phyloP scores from a whole-genome alignment of 64 coral and sea anemone genomes.

The Montipora cactus region DNA sequence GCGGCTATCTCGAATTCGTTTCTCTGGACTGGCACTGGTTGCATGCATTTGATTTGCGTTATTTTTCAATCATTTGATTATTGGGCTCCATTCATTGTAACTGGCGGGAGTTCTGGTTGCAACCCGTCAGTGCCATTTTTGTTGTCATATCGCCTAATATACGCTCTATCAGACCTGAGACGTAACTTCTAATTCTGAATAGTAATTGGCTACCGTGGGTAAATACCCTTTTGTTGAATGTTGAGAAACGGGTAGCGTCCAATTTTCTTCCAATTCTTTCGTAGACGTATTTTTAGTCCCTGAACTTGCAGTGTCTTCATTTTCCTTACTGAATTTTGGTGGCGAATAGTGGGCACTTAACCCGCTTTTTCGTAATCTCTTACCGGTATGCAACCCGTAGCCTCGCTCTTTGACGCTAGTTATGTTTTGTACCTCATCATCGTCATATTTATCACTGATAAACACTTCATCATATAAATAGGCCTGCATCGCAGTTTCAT shows the following conservation, averaged over 20 bases:
- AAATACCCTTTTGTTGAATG: not conserved
- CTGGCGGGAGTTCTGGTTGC: too few relatives aligned
- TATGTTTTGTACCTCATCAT: not conserved
- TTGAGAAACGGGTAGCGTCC: not conserved
- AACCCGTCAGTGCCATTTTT: too few relatives aligned
- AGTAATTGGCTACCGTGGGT: not conserved
- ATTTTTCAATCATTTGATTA: too few relatives aligned
- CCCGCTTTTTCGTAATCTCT: conserved; percentile 22
- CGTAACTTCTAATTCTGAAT: not conserved
- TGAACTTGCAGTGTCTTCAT: not conserved
- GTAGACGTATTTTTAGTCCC: not conserved
- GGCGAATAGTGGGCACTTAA: not conserved
- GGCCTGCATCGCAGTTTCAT: not conserved
- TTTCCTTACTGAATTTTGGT: not conserved
- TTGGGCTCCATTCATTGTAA: too few relatives aligned
- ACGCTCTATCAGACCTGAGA: not conserved
- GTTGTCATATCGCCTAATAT: too few relatives aligned
- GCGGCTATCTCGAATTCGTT: too few relatives aligned
- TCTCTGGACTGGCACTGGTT: too few relatives aligned
- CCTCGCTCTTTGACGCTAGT: not conserved
- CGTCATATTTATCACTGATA: not conserved
- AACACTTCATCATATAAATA: not conserved
- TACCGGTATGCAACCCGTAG: not conserved
- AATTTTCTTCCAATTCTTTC: not conserved
- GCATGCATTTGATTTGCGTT: too few relatives aligned